Conservation (phyloP, 2,113 vertebrate genomes). For the Eulemur macaco region DNA sequence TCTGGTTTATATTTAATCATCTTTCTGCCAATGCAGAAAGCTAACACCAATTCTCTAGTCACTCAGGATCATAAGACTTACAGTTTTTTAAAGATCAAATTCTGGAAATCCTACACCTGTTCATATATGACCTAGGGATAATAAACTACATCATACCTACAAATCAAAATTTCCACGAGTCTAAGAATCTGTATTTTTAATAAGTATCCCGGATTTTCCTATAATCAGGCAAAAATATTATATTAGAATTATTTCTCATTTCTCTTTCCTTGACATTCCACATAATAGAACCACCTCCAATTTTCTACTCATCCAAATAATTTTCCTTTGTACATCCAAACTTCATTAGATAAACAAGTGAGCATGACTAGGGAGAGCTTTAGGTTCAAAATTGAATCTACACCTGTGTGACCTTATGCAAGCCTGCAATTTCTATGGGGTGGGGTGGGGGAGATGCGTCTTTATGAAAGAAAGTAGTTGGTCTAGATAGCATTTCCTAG, state of each 20-base stretch:
- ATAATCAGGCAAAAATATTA: background rate
- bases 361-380: background rate
- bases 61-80: background rate
- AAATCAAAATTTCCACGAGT: background rate
- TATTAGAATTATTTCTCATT: background rate
- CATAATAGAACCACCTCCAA: background rate
- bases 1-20: background rate
- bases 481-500: background rate
- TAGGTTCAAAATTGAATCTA: background rate
- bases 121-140: background rate
- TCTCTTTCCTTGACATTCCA: background rate
- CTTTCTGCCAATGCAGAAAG: background rate
- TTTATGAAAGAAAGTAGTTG: background rate
- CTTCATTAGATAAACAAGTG: background rate
- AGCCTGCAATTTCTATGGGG: background rate
- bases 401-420: background rate
- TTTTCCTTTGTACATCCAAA: background rate
- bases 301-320: background rate
- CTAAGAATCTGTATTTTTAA: background rate
- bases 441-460: background rate
- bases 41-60: background rate
- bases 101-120: background rate
- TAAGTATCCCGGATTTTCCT: background rate
- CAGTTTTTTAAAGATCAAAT: background rate
- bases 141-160: background rate